Conservation (phyloP, 2,888 invertebrate genomes). For the Operophtera brumata region DNA sequence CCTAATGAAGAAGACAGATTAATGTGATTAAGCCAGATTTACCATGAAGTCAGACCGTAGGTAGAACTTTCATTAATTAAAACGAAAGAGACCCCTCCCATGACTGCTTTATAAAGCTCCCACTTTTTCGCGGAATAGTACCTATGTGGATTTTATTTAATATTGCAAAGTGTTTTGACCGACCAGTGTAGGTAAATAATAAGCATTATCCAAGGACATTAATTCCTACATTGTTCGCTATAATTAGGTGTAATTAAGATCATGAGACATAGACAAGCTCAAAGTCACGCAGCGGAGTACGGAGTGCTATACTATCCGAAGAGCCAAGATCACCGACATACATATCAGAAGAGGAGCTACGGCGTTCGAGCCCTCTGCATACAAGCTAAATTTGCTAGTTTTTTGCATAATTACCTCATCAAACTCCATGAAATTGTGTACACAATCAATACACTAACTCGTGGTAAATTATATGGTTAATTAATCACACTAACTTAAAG, state of each 20-base stretch:
- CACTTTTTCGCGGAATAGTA: slow-evolving; percentile 57
- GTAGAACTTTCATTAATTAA: slow-evolving; percentile 47
- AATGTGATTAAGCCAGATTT: slow-evolving; percentile 27
- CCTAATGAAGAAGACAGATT: background rate
- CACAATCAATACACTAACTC: too few relatives aligned
- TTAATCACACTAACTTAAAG: too few relatives aligned
- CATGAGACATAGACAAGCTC: background rate
- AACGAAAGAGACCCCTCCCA: slow-evolving; percentile 42
- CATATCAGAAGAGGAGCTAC: too few relatives aligned
- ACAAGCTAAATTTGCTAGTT: too few relatives aligned
- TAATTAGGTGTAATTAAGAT: background rate
- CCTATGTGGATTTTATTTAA: slow-evolving; percentile 59
- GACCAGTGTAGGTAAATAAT: background rate
- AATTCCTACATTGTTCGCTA: background rate
- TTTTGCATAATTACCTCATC: too few relatives aligned
- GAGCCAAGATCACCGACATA: too few relatives aligned
- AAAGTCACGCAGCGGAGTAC: background rate
- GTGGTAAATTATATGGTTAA: too few relatives aligned
- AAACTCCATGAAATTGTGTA: too few relatives aligned
- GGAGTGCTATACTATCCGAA: too few relatives aligned
- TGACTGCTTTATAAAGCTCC: slow-evolving; percentile 35
- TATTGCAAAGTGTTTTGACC: slow-evolving; percentile 50
- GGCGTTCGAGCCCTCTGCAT: too few relatives aligned
- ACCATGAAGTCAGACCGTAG: slow-evolving; percentile 31
- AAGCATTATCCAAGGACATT: background rate